Evolutionary conservation across 2,888 invertebrate genomes (phyloP).

Genomic region (Melanchra persicariae): DNA sequence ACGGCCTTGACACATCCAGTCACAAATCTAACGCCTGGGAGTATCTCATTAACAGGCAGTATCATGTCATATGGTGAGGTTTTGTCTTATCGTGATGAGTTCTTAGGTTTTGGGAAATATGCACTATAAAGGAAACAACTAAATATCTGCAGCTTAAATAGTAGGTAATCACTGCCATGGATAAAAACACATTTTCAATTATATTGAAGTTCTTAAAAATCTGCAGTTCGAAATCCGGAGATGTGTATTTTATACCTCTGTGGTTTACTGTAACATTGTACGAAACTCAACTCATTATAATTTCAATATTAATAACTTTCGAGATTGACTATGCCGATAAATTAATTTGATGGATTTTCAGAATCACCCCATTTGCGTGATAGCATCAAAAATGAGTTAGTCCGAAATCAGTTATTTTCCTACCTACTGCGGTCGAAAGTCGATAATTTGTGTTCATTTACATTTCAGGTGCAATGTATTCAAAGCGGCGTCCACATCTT

Average conservation of each 20-base stretch:
- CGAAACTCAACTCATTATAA: too few species aligned
- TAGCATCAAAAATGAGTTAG: constrained; percentile 1
- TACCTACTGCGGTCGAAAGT: not conserved
- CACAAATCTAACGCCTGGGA: constrained; percentile 96
- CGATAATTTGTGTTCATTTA: not conserved
- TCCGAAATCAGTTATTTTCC: not conserved
- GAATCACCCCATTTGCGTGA: constrained; percentile 23
- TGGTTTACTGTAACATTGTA: not conserved
- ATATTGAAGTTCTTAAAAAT: not conserved
- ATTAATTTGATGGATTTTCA: constrained; percentile 21
- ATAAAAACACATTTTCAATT: not conserved
- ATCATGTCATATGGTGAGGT: constrained; percentile 94
- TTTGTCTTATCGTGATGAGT: not conserved
- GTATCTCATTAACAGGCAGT: constrained; percentile 94
- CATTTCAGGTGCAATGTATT: constrained; percentile 93
- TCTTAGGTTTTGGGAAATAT: not conserved
- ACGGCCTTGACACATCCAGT: constrained; percentile 91
- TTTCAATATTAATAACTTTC: constrained; percentile 7
- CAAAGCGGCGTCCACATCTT: constrained; percentile 96
- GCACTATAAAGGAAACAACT: too few species aligned
- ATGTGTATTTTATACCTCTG: constrained; percentile 23
- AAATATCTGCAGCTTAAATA: not conserved
- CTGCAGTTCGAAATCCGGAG: not conserved
- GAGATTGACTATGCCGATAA: constrained; percentile 21
- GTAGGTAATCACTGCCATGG: not conserved